Evolutionary conservation across 2,797 vertebrate genomes (phyloP), one percentile per base, ranked within the genome.

Genomic region (Sebastes kiyomatsui): DNA sequence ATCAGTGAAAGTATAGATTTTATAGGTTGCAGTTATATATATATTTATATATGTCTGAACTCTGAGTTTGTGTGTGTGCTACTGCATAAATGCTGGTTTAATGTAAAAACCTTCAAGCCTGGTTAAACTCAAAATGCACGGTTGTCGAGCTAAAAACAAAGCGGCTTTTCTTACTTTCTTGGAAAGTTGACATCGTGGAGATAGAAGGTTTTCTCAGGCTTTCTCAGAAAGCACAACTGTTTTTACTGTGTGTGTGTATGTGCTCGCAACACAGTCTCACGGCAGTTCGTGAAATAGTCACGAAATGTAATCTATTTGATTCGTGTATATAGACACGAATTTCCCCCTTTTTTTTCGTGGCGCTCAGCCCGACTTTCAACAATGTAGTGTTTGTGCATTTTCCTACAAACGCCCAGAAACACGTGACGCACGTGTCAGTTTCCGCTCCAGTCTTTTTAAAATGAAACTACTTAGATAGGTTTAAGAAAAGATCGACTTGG

Each of bases 1-100:
- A 71, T 78, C 58, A 52, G 67, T 6, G 12, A 73, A 85, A 78
- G 71, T 67, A 85, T 83, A 72, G 59, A 88, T 79, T 84, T 76
- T 72, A 77, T 69, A 67, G 61, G 75, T 77, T 62, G 10, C 7
- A 35, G 59, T 82, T 83, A 23, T 60, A 54, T 46, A 46, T 54
- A 80, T 77, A 78, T 85, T 59, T 83, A 54, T 46, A 46, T 54
- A 80, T 77, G 79, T 85, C 59, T 83, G 62, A 52, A 22, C 64
- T 52, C 64, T 55, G 23, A 67, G 55, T 81, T 18, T 74, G n/a
- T 42, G 79, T 42, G 79, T 69, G 67, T 56, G 49, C 70, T 70
- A 16, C 52, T 69, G 46, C 46, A 75, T 80, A 60, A 85, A 65
- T 67, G 27, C n/a, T 28, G 35, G 9, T 25, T 70, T 80, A 28